Conservation (phyloP, 2,113 vertebrate species). For the Strix uralensis region DNA sequence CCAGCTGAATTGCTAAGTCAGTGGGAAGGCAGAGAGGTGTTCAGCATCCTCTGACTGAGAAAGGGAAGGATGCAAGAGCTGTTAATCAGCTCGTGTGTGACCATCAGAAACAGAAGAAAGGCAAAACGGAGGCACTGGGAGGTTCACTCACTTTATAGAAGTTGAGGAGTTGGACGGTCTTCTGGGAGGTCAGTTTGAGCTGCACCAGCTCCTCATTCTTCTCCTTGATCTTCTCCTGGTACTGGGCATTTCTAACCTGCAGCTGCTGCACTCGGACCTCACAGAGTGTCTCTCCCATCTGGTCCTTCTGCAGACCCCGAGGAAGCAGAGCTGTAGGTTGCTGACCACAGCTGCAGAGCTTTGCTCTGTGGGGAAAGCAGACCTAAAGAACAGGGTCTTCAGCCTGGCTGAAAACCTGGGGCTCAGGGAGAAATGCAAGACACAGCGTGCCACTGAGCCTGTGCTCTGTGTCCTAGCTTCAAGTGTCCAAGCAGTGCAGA, state of each 20-base stretch:
- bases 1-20: background rate
- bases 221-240: slow-evolving; percentile 66
- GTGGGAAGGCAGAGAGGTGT: background rate
- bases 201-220: slow-evolving; percentile 72
- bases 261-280: slow-evolving; percentile 76
- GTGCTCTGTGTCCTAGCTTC: background rate
- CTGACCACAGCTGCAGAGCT: background rate
- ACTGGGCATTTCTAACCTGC: slow-evolving; percentile 76
- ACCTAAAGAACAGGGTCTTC: background rate
- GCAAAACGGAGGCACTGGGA: background rate
- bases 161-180: slow-evolving; percentile 67
- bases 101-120: background rate
- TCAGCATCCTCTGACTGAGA: background rate
- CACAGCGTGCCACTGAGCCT: background rate
- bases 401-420: background rate
- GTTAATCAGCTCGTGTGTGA: background rate
- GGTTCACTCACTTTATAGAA: slow-evolving; percentile 66
- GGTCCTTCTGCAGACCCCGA: slow-evolving; percentile 70
- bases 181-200: slow-evolving; percentile 71
- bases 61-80: background rate
- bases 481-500: background rate
- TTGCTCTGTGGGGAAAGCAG: background rate
- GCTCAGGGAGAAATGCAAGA: background rate
- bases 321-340: background rate
- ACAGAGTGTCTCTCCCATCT: slow-evolving; percentile 63